Evolutionary conservation across 2,113 vertebrate genomes (phyloP).

Genomic region (Lamprologus lemairii): DNA sequence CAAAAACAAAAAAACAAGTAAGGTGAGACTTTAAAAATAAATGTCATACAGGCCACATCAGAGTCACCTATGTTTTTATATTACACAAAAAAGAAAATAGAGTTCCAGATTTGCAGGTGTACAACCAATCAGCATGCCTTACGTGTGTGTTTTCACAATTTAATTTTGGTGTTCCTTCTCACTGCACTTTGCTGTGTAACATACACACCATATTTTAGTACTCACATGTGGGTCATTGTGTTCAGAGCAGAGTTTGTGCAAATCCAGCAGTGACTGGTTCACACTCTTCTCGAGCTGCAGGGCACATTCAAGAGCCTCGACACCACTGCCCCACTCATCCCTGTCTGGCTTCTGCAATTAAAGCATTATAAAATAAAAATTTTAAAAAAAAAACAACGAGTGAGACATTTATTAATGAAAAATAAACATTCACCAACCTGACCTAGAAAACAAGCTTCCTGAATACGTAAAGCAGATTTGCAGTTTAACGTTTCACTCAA

Average conservation of each 20-base stretch:
- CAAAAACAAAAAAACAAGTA: not conserved
- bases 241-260: slow-evolving; percentile 87
- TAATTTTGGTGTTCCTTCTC: not conserved
- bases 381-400: not conserved
- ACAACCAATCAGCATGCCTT: not conserved
- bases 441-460: not conserved
- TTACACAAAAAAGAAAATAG: not conserved
- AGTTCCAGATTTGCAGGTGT: not conserved
- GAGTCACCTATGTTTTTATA: not conserved
- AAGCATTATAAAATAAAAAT: not conserved
- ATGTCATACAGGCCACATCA: not conserved
- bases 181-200: not conserved
- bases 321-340: slow-evolving; percentile 91
- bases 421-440: not conserved
- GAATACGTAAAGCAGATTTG: not conserved
- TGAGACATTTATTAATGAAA: not conserved
- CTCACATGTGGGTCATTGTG: slow-evolving; percentile 93
- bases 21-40: not conserved
- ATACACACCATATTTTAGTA: not conserved
- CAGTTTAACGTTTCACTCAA: slow-evolving; percentile 20
- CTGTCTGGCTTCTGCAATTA: slow-evolving; percentile 80
- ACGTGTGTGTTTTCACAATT: not conserved
- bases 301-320: slow-evolving; percentile 88
- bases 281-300: slow-evolving; percentile 82
- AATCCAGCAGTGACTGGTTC: slow-evolving; percentile 85